Evolutionary conservation across 1,140 invertebrate genomes (phyloP).

Genomic region (Trichogramma pretiosum): DNA sequence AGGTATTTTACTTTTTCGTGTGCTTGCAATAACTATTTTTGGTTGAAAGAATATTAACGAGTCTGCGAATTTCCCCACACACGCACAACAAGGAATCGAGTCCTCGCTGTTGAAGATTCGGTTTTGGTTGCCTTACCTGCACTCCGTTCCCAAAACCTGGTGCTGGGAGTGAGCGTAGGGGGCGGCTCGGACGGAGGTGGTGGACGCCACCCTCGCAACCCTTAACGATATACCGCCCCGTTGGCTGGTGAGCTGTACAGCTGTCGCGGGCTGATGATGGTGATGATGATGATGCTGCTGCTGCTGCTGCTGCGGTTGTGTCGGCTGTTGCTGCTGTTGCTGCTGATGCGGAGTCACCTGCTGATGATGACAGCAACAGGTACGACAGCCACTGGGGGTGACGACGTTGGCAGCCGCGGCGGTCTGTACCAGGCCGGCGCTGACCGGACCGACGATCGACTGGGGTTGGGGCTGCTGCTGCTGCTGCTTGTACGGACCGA

Average conservation of each 20-base stretch:
- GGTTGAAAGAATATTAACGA: not conserved
- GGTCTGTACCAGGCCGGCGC: conserved; percentile 23
- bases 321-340: conserved; percentile 37
- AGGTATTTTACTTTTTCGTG: not conserved
- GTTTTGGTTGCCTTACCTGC: conserved; percentile 45
- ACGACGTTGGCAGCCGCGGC: conserved; percentile 22
- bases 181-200: conserved; percentile 46
- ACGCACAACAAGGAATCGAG: too few relatives aligned
- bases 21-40: not conserved
- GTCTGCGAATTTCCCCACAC: too few relatives aligned
- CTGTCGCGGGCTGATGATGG: conserved; percentile 24
- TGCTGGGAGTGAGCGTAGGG: conserved; percentile 46
- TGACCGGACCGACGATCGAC: conserved; percentile 21
- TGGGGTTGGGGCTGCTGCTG: conserved; percentile 24
- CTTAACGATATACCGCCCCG: conserved; percentile 44
- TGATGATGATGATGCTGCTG: conserved; percentile 29
- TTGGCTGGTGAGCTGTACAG: conserved; percentile 41
- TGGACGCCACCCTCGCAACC: conserved; percentile 48
- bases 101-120: too few relatives aligned
- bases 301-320: too few relatives aligned
- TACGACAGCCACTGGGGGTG: conserved; percentile 22
- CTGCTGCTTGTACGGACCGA: conserved; percentile 34
- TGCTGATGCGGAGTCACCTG: conserved; percentile 34
- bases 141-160: conserved; percentile 43
- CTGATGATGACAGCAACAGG: conserved; percentile 16